These are phyloP conservation scores for Apomyelois bistriatella DNA, from an alignment of 2,888 invertebrate species.

Conservation along the genomic window DNA sequence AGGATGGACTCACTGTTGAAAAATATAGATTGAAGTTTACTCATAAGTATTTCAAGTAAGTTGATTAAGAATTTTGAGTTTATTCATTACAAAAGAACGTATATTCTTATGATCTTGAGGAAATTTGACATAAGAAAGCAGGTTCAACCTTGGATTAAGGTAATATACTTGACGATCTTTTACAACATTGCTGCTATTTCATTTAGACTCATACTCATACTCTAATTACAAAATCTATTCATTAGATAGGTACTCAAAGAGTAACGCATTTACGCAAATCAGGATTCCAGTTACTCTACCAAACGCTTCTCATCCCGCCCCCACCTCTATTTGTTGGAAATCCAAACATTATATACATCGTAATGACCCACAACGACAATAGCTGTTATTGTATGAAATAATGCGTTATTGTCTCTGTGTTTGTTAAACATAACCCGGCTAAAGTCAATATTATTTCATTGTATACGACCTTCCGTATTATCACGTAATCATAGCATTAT, in stretches of 20 bases:
- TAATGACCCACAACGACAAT: slow-evolving; percentile 3
- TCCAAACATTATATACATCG: slow-evolving; percentile 1
- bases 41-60: no score
- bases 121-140: background rate
- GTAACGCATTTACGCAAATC: background rate
- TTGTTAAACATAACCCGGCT: background rate
- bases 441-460: slow-evolving; percentile 5
- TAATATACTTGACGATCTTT: no score
- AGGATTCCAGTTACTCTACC: background rate
- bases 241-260: background rate
- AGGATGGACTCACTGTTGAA: no score
- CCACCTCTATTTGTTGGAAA: background rate
- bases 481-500: background rate
- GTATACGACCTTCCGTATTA: background rate
- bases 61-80: background rate
- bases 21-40: no score
- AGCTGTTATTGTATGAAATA: slow-evolving; percentile 6
- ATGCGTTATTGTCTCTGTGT: slow-evolving; percentile 5
- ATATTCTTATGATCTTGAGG: background rate
- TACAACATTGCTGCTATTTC: no score
- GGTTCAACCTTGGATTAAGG: no score
- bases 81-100: background rate
- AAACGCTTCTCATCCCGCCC: background rate
- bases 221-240: no score
- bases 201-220: no score